phyloP scores from a whole-genome alignment of 2,113 vertebrate genomes.

The Narcine bancroftii region DNA sequence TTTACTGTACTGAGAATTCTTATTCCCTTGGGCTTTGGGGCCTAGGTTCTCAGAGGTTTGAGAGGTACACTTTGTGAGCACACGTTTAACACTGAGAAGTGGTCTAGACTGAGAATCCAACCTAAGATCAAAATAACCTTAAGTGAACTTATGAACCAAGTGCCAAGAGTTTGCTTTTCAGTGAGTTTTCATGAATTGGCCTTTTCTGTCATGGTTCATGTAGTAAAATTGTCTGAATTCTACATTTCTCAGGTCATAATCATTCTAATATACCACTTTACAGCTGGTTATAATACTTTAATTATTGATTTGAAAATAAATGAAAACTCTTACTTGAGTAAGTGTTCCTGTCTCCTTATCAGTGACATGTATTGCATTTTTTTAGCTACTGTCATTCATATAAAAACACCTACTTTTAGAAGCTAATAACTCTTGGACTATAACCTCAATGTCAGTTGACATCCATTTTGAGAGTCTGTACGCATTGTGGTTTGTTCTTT shows the following conservation, averaged over 20 bases:
- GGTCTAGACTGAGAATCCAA: background rate
- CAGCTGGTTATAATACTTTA: background rate
- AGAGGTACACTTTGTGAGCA: background rate
- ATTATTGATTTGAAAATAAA: background rate
- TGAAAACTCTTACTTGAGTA: background rate
- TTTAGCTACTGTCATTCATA: background rate
- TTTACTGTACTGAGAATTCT: background rate
- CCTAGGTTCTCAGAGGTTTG: background rate
- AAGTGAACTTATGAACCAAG: background rate
- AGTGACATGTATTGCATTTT: background rate
- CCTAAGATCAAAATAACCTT: background rate
- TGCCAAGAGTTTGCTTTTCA: background rate
- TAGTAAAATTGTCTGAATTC: background rate
- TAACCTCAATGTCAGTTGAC: background rate
- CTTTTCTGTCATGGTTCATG: background rate
- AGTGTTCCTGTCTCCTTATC: background rate
- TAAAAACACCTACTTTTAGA: background rate
- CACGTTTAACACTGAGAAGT: background rate
- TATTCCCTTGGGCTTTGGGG: background rate
- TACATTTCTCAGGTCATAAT: background rate
- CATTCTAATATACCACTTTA: background rate
- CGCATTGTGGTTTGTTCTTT: background rate
- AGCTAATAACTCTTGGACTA: background rate
- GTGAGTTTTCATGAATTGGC: background rate
- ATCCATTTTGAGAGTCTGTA: background rate